A percentile compares a stretch with the other conserved stretches of the same genome.
phyloP scores from a whole-genome alignment of 2,797 vertebrate genomes.

The Emys orbicularis region DNA sequence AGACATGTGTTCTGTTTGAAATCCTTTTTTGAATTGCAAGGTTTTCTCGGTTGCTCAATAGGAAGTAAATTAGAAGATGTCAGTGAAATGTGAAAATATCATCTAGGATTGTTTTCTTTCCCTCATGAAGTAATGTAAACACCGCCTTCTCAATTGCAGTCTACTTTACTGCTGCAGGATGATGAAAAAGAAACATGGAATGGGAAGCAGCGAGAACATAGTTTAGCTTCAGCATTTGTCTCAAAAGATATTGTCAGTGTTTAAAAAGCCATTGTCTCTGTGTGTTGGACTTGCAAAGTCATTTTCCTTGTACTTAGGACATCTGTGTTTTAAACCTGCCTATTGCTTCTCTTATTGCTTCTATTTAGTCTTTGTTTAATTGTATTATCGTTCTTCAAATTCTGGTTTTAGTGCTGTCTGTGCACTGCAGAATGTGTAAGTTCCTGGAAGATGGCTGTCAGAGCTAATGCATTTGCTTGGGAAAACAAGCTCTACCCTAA shows the following conservation, averaged over 20 bases:
- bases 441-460: not conserved
- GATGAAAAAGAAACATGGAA: not conserved
- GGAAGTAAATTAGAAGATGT: not conserved
- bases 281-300: not conserved
- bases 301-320: slow-evolving; percentile 10
- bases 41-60: not conserved
- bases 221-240: not conserved
- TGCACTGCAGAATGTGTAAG: not conserved
- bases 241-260: not conserved
- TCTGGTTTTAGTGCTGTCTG: not conserved
- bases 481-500: not conserved
- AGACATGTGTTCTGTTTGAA: not conserved
- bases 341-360: slow-evolving; percentile 11
- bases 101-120: not conserved
- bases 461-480: not conserved
- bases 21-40: not conserved
- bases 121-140: not conserved
- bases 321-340: not conserved
- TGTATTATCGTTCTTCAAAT: not conserved
- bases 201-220: not conserved
- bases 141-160: not conserved
- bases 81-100: not conserved
- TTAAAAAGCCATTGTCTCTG: not conserved
- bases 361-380: not conserved
- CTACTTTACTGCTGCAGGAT: not conserved